Evolutionary conservation across 2,888 invertebrate genomes (phyloP), one percentile per base, ranked within the genome.

Genomic region (Nasonovia ribisnigri): DNA sequence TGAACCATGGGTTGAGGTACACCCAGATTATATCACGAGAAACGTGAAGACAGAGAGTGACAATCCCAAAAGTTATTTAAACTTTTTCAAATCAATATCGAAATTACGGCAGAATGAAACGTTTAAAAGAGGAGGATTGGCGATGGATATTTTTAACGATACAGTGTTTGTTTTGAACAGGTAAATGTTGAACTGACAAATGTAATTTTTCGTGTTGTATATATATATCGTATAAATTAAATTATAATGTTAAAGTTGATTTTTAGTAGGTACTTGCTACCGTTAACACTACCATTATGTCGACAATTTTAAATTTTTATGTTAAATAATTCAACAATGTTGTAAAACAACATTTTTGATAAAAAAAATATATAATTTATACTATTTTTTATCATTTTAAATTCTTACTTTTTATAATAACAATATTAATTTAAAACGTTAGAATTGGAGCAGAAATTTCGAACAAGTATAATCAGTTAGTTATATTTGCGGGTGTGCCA

Each of bases 11-110:
- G 42, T 90, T 48, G 13, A 24, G 2, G 90, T 93, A 26, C 36
- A 90, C 0, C 26, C 20, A 48, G 10, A 86, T 93, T 93, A 93
- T n/a, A 13, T 48, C 3, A 60, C 43, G 20, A 93, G 36, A 84
- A 93, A 93, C 20, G 90, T 93, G 6, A 20, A 48, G 48, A 48
- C 57, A 8, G 93, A 93, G 42, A 48, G 20, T 29, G 20, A 86
- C 8, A 60, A 84, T 57, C 90, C 84, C 0, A 93, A 90, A 48
- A 93, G 93, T 86, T 57, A 93, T 90, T 93, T 93, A 1, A 93
- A 93, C 57, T 93, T 93, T 93, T 93, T 86, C 48, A 93, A 93
- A 93, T 57, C 90, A 42, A 48, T 93, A 11, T 60, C 60, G 54
- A 84, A 16, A 42, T 60, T 93, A 84, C 93, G 93, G n/a, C 84